These are phyloP conservation scores for Corynorhinus townsendii DNA, from an alignment of 2,113 vertebrate species.

Conservation along the genomic window DNA sequence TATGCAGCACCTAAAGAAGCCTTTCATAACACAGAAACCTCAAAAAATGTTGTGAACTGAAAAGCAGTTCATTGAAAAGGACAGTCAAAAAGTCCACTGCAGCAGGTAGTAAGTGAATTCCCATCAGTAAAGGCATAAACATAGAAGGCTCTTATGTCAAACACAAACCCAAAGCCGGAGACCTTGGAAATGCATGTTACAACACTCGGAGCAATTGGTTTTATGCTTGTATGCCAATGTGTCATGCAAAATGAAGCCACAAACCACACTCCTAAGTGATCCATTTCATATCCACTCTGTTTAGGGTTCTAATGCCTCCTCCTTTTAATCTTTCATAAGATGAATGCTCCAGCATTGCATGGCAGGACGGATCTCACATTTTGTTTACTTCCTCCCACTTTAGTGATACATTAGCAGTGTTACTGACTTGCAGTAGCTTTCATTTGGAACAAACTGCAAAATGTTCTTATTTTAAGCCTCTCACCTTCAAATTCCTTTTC, in stretches of 20 bases:
- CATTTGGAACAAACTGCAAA: slow-evolving; percentile 51
- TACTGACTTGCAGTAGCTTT: slow-evolving; percentile 30
- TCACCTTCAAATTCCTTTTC: slow-evolving; percentile 47
- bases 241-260: slow-evolving; percentile 20
- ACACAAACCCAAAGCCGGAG: slow-evolving; percentile 8
- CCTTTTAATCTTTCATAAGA: background rate
- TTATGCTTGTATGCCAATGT: slow-evolving; percentile 8
- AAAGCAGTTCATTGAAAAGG: slow-evolving; percentile 47
- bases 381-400: slow-evolving; percentile 31
- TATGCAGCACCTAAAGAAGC: background rate
- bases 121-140: background rate
- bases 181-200: slow-evolving; percentile 5
- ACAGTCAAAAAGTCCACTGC: background rate
- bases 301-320: background rate
- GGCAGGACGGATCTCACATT: slow-evolving; percentile 11
- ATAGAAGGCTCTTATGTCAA: slow-evolving; percentile 33
- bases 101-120: slow-evolving; percentile 12
- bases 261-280: slow-evolving; percentile 46
- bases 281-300: background rate
- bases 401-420: background rate
- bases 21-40: slow-evolving; percentile 29
- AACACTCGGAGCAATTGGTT: slow-evolving; percentile 57
- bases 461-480: slow-evolving; percentile 45
- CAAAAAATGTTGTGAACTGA: background rate
- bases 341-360: slow-evolving; percentile 9